Conservation (phyloP, 2,888 invertebrate species). For the Laothoe populi region DNA sequence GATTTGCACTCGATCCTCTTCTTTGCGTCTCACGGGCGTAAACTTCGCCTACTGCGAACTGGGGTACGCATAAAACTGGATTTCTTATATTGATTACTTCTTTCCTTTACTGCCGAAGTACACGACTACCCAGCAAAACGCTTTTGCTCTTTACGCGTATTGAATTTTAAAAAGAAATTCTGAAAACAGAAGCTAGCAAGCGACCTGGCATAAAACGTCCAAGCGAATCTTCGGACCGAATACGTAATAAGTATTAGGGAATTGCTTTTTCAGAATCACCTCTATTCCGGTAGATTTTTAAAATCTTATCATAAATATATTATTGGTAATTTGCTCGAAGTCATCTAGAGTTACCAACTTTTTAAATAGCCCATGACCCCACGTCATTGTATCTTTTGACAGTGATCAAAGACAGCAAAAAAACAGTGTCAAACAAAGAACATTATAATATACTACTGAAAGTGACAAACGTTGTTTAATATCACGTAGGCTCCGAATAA, state of each 20-base stretch:
- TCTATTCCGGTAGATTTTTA: neutral
- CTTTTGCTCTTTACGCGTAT: slow-evolving; percentile 38
- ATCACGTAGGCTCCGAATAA: slow-evolving; percentile 48
- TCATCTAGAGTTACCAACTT: slow-evolving; percentile 35
- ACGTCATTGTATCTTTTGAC: slow-evolving; percentile 25
- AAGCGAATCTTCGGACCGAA: slow-evolving; percentile 28
- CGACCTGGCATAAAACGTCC: slow-evolving; percentile 25
- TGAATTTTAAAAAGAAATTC: slow-evolving; percentile 42
- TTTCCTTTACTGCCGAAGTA: slow-evolving; percentile 36
- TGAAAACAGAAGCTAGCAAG: slow-evolving; percentile 39
- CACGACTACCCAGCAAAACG: slow-evolving; percentile 30
- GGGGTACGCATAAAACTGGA: slow-evolving; percentile 22
- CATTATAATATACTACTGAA: too few species aligned
- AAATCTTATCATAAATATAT: neutral
- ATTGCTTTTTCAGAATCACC: neutral
- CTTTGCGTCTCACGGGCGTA: slow-evolving; percentile 21
- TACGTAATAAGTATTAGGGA: slow-evolving; percentile 35
- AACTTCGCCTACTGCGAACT: slow-evolving; percentile 28
- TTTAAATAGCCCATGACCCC: slow-evolving; percentile 9
- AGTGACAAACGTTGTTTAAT: slow-evolving; percentile 37
- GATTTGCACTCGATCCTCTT: slow-evolving; percentile 36
- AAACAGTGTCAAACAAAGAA: too few species aligned
- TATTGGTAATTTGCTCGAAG: neutral
- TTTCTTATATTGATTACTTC: slow-evolving; percentile 48
- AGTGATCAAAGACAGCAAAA: too few species aligned